Evolutionary conservation across 2,888 invertebrate species (phyloP), one percentile per base, ranked within the genome.

Genomic region (Mamestra brassicae): DNA sequence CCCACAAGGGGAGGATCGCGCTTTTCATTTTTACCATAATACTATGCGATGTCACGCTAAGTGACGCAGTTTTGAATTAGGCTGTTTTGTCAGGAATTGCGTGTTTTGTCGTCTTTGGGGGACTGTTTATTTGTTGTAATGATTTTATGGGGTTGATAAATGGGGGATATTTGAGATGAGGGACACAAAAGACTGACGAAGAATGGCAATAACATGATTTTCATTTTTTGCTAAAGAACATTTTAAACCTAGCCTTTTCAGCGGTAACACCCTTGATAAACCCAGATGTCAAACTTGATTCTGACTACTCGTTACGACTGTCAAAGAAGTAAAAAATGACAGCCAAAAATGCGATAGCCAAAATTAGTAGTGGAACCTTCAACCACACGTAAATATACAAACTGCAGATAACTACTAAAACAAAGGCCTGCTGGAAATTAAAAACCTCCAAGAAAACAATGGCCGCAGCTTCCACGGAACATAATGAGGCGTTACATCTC

Each of bases 21-120:
- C 38, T 69, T 72, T 85, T 82, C 77, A 81, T 85, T 85, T 84
- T 76, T 70, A 81, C 66, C 65, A 80, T 74, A 71, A 71, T 73
- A 80, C 64, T 78, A 74, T 82, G 75, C 79, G 75, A 75, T 85
- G 76, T 83, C 87, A 85, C 85, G 83, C 72, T 74, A 77, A 87
- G 71, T 76, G 75, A 76, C 63, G 76, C 75, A 77, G 76, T 80
- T 87, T 70, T 64, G 77, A 83, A 80, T 73, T 58, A 76, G 76
- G 83, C 80, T 64, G 65, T 74, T 70, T 62, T 70, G 62, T 71
- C 38, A 71, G 71, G 38, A 84, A 82, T 81, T 63, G 65, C 78
- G 71, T 85, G 81, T 70, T 84, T 58, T 85, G 71, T 76, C 62
- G 36, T 69, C n/a, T 70, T 69, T 61, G 17, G 57, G 64, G 55